Evolutionary conservation across 2,113 vertebrate genomes (phyloP).

Genomic region (Psittacula cyanocephala): DNA sequence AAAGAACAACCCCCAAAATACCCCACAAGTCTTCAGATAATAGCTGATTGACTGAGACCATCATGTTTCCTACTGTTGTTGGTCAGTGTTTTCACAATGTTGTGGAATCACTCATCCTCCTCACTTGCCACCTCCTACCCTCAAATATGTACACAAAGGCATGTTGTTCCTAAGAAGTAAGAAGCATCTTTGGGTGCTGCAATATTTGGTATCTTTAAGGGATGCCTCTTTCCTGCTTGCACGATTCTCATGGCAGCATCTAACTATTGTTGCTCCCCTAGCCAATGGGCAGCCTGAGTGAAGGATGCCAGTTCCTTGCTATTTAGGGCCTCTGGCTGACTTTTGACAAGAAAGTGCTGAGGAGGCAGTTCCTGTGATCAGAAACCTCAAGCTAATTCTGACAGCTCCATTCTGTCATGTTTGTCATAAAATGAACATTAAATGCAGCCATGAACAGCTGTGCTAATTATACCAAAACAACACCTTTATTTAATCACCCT

Average conservation of each 20-base stretch:
- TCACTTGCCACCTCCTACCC: neutral
- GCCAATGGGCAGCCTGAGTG: neutral
- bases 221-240: neutral
- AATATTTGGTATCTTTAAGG: neutral
- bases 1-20: too few species aligned
- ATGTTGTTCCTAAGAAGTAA: neutral
- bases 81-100: neutral
- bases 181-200: neutral
- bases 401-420: neutral
- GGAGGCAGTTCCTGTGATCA: neutral
- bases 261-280: neutral
- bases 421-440: conserved; percentile 8
- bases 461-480: neutral
- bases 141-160: neutral
- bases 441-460: neutral
- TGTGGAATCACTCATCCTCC: neutral
- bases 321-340: neutral
- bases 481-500: conserved; percentile 15
- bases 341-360: neutral
- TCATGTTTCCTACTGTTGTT: neutral
- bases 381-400: neutral
- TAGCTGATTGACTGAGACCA: neutral
- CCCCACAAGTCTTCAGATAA: neutral
- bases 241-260: accelerated
- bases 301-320: neutral